Conservation (phyloP, 2,797 vertebrate genomes). For the Danio albolineatus region DNA sequence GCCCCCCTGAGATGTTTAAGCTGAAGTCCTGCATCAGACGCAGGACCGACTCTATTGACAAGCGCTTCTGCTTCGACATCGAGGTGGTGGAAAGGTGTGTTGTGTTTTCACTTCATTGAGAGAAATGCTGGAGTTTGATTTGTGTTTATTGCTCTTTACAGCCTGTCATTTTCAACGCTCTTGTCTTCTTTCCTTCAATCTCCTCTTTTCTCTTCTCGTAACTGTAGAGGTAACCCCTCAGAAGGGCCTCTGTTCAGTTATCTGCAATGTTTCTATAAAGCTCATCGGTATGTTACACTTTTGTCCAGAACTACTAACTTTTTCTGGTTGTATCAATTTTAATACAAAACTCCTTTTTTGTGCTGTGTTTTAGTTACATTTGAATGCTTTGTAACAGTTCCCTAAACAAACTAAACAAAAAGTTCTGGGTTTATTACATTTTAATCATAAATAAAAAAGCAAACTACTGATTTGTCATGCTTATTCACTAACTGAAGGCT, state of each 20-base stretch:
- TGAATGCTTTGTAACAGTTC: not conserved
- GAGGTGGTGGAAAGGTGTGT: conserved; percentile 96
- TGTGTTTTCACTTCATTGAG: not conserved
- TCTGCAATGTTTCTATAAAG: conserved; percentile 69
- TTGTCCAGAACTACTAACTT: conserved; percentile 36
- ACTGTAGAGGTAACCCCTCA: conserved; percentile 64
- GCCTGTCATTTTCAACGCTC: conserved; percentile 50
- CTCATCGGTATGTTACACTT: conserved; percentile 61
- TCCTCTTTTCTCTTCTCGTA: conserved; percentile 52
- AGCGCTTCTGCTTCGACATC: conserved; percentile 98
- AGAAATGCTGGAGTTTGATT: not conserved
- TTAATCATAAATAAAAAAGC: not conserved
- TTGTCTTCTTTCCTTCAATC: conserved; percentile 53
- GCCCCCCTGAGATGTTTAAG: conserved; percentile 89
- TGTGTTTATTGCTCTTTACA: conserved; percentile 32
- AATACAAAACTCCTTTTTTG: not conserved
- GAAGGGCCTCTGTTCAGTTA: conserved; percentile 66
- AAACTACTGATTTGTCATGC: not conserved
- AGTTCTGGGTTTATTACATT: not conserved
- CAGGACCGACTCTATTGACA: conserved; percentile 98
- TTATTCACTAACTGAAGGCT: too few species aligned
- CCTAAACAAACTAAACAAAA: conserved; percentile 15
- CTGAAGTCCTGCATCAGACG: conserved; percentile 95
- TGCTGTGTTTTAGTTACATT: not conserved
- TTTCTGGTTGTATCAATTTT: conserved; percentile 8